Conservation (phyloP, 2,113 vertebrate species). For the Erythrocebus patas region DNA sequence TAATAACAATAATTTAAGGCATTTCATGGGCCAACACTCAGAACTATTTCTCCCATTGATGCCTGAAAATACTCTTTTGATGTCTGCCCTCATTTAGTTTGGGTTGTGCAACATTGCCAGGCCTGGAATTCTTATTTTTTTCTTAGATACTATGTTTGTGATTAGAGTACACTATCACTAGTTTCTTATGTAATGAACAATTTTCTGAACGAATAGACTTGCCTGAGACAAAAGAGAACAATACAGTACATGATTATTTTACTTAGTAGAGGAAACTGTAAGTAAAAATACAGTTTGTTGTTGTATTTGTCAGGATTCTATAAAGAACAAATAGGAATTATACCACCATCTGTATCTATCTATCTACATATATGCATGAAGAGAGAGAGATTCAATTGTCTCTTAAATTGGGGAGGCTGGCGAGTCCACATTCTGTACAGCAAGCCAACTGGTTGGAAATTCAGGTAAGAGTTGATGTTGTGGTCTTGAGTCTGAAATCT, state of each 20-base stretch:
- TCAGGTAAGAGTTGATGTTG: background rate
- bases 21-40: background rate
- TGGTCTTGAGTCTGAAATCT: background rate
- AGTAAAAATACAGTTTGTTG: background rate
- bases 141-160: background rate
- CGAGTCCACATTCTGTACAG: background rate
- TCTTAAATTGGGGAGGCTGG: background rate
- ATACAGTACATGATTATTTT: background rate
- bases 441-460: background rate
- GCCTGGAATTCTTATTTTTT: background rate
- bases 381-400: background rate
- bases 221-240: background rate
- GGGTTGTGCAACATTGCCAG: background rate
- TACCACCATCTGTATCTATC: background rate
- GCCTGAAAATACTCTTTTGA: background rate
- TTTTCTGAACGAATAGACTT: background rate
- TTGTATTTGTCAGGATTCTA: background rate
- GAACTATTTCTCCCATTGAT: background rate
- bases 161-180: background rate
- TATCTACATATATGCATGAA: background rate
- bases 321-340: background rate
- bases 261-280: background rate
- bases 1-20: background rate
- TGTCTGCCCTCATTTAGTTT: background rate
- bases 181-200: background rate